Base-by-base conservation (phyloP, 2,888 invertebrate genomes). In the Callosobruchus maculatus region DNA sequence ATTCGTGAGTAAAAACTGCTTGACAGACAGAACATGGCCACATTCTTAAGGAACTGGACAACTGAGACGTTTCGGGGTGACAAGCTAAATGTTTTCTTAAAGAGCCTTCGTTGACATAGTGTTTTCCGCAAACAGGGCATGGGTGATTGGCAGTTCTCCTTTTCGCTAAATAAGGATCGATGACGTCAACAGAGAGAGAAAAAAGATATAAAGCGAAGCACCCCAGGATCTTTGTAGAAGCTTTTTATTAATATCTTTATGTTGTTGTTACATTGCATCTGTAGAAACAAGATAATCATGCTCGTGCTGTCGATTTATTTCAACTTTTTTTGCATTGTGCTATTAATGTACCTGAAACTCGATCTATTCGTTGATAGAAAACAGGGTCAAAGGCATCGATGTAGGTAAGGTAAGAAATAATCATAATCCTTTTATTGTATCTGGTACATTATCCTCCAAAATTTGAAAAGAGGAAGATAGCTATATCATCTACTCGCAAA, bases 11-110 rank as follows among this genome's bases (percentile, higher is more conserved):
- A 88, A 97, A 97, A 80, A 97, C 97, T 74, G 97, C 96, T 88
- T 97, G 96, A 86, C 97, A 97, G 78, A 97, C 96, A 79, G 96
- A 96, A 88, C 97, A 97, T 74, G 97, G 97, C 97, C 97, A 97
- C 96, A 97, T 97, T 86, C 97, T 91, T 80, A 97, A 90, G 81
- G 95, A 94, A 85, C 93, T 94, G 81, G 95, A 94, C 79, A 95
- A 90, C 87, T 95, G 95, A 80, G 93, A 92, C 73, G 96, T 95
- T 89, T 97, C 97, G 71, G 97, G 97, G 88, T 97, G 97, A 85
- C 96, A 96, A 80, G 97, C 96, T 83, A 97, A 91, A 88, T 97
- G 97, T 88, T 97, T 97, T 85, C 97, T 91, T 84, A 97, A 88
- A 80, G 96, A 96, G 77, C 97, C 96, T 88, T 97, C 97, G 89